Percentiles rank a stretch among this genome's conserved stretches.
These are phyloP conservation scores for Drosophila anomalipes DNA, from an alignment of 2,888 invertebrate genomes.

Conservation along the genomic window DNA sequence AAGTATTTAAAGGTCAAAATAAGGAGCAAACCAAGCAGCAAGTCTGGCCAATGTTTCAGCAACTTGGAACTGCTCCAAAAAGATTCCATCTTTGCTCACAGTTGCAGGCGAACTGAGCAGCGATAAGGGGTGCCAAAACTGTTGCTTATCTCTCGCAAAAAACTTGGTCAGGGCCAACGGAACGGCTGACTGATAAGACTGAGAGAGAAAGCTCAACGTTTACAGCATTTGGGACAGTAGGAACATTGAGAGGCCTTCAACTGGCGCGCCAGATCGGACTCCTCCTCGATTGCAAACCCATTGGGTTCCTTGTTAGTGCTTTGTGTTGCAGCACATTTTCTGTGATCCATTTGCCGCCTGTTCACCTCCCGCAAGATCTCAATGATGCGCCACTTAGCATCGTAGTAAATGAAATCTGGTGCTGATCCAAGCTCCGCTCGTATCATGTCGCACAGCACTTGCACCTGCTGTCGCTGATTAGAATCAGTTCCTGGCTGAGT, in stretches of 20 bases:
- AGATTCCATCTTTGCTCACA: slow-evolving; percentile 45
- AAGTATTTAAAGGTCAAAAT: slow-evolving; percentile 37
- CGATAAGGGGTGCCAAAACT: slow-evolving; percentile 1
- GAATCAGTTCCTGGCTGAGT: neutral
- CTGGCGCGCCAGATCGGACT: neutral
- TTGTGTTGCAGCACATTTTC: slow-evolving; percentile 9
- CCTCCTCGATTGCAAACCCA: neutral
- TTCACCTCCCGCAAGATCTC: slow-evolving; percentile 74
- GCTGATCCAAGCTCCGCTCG: slow-evolving; percentile 55
- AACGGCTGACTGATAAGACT: slow-evolving; percentile 35
- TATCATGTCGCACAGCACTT: slow-evolving; percentile 75
- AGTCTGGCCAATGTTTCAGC: slow-evolving; percentile 59
- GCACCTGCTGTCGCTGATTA: slow-evolving; percentile 45
- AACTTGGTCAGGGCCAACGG: slow-evolving; percentile 39
- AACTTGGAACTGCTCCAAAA: slow-evolving; percentile 63
- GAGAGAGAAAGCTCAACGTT: slow-evolving; percentile 1
- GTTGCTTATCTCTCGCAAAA: slow-evolving; percentile 53
- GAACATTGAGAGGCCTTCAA: neutral
- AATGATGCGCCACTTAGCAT: slow-evolving; percentile 79
- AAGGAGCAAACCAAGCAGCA: slow-evolving; percentile 45
- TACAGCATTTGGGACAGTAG: slow-evolving; percentile 27
- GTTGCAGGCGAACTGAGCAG: slow-evolving; percentile 30
- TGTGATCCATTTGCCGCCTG: slow-evolving; percentile 57
- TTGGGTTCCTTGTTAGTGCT: neutral
- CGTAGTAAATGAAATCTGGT: slow-evolving; percentile 72